Conservation (phyloP, 1,140 invertebrate species). For the Cherax quadricarinatus region DNA sequence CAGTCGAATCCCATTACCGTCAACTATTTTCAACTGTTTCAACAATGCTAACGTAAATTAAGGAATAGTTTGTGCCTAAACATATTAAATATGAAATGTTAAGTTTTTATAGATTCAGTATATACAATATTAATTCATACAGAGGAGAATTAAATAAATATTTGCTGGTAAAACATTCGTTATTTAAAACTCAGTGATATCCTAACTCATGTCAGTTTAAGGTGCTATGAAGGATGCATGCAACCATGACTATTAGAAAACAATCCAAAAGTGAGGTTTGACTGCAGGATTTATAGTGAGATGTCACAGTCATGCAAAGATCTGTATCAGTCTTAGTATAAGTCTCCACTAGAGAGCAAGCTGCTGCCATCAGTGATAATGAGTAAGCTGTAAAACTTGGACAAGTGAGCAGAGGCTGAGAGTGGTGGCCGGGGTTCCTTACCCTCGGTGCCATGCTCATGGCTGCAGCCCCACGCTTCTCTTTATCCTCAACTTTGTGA, state of each 20-base stretch:
- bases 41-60: no score
- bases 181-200: no score
- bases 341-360: background rate
- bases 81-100: no score
- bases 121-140: no score
- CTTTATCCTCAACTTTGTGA: background rate
- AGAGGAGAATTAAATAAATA: no score
- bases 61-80: no score
- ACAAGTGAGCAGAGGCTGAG: background rate
- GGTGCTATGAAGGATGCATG: no score
- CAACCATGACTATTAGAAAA: no score
- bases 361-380: background rate
- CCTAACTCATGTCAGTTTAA: no score
- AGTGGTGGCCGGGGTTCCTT: background rate
- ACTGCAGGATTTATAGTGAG: background rate
- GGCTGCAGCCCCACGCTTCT: background rate
- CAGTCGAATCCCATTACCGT: background rate
- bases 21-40: background rate
- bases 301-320: background rate
- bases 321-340: background rate
- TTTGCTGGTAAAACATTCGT: no score
- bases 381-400: background rate
- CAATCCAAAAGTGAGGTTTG: background rate
- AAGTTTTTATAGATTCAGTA: no score
- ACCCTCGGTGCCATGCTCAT: constrained; percentile 8